Base-by-base conservation (phyloP, 1,140 invertebrate genomes). In the Grapholita molesta region DNA sequence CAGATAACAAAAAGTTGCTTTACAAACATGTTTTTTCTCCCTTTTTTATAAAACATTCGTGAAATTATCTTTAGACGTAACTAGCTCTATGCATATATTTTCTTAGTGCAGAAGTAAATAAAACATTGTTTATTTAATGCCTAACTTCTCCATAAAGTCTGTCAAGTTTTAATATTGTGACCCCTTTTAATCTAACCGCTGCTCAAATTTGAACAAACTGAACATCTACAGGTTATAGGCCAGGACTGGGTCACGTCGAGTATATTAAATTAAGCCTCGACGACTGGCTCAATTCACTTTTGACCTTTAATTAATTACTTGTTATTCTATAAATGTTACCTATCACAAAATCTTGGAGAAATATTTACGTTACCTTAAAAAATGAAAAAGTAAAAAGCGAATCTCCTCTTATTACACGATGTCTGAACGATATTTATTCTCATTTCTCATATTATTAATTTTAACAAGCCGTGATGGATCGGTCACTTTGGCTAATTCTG, bases 161-260 rank as follows among this genome's bases (percentile, higher is more conserved):
- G 30, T 28, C 24, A 30, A 18, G 55, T 61, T 61, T 30, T 28
- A 61, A n/a, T 30, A 61, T n/a, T 61, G 55, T 61, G 55, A 61
- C 55, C 28, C 55, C 25, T 15, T 15, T 30, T 28, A 32, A 61
- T 61, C 55, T 61, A 61, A 8, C 55, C 55, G 55, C 55, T 61
- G 55, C 18, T 61, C 24, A 61, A 61, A 61, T 61, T 61, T 61
- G 55, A 61, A 30, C 55, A 61, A 61, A 25, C 55, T n/a, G 24
- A 53, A 57, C 23, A 57, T 24, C 53, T 12, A 61, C n/a, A 61
- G 55, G 55, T 28, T 61, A 61, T 23, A 61, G 12, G 55, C 25
- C 55, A 30, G 21, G 53, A 57, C 53, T 57, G 25, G 53, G 53
- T 57, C 55, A 61, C 55, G 24, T 61, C 24, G 12, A 32, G 12